phyloP scores from a whole-genome alignment of 2,888 invertebrate genomes.

The Fissipunctia ypsillon region DNA sequence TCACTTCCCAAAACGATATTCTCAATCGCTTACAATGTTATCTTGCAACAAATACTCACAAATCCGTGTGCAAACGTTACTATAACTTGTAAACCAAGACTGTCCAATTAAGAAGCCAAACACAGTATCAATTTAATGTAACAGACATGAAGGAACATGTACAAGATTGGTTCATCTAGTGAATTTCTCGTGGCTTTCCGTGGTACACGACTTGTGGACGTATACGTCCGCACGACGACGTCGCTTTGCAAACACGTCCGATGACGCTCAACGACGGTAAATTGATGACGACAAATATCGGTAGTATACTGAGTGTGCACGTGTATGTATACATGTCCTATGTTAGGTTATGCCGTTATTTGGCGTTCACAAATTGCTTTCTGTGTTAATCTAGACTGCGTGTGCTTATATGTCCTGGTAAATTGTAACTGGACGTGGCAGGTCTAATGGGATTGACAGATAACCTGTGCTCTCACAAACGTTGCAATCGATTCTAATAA shows the following conservation, averaged over 20 bases:
- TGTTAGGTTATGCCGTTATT: slow-evolving; percentile 42
- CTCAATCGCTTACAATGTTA: slow-evolving; percentile 17
- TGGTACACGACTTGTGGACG: slow-evolving; percentile 77
- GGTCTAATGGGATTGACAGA: slow-evolving; percentile 23
- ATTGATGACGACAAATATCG: slow-evolving; percentile 81
- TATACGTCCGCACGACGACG: slow-evolving; percentile 47
- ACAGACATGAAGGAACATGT: slow-evolving; percentile 79
- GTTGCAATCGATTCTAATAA: slow-evolving; percentile 25
- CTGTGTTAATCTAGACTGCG: slow-evolving; percentile 37
- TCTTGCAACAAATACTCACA: slow-evolving; percentile 19
- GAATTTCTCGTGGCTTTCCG: slow-evolving; percentile 81
- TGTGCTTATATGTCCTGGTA: slow-evolving; percentile 12
- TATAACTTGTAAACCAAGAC: slow-evolving; percentile 70
- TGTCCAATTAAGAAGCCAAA: slow-evolving; percentile 81
- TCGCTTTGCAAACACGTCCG: slow-evolving; percentile 77
- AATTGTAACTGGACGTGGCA: slow-evolving; percentile 31
- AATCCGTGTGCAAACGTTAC: slow-evolving; percentile 29
- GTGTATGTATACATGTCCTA: slow-evolving; percentile 36
- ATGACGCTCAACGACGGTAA: slow-evolving; percentile 74
- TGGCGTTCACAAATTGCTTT: slow-evolving; percentile 56
- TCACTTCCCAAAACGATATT: slow-evolving; percentile 13
- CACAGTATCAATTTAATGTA: slow-evolving; percentile 85
- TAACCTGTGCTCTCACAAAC: slow-evolving; percentile 23
- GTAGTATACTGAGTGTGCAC: slow-evolving; percentile 59
- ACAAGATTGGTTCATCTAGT: slow-evolving; percentile 79